Percentiles rank a stretch among this genome's conserved stretches.
phyloP scores from a whole-genome alignment of 2,797 vertebrate genomes.

The Acanthopagrus latus region DNA sequence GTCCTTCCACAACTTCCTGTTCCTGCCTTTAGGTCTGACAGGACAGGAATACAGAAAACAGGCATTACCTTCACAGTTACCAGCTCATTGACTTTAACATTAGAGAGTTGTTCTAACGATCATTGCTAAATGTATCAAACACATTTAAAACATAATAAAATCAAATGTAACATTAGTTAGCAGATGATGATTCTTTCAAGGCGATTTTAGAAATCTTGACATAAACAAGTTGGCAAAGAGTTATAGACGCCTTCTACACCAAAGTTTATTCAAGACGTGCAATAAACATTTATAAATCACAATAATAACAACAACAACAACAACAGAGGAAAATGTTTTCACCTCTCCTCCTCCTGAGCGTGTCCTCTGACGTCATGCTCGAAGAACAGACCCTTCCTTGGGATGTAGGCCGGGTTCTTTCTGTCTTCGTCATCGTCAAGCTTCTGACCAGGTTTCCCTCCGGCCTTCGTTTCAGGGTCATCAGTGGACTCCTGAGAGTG shows the following conservation, averaged over 20 bases:
- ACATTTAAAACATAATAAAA: no score
- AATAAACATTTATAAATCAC: background rate
- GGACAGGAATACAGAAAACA: background rate
- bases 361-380: slow-evolving; percentile 97
- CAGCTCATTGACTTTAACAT: no score
- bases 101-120: no score
- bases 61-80: no score
- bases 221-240: no score
- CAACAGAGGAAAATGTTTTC: no score
- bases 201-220: no score
- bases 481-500: slow-evolving; percentile 93
- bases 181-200: no score
- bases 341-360: slow-evolving; percentile 92
- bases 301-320: no score
- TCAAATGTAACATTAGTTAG: no score
- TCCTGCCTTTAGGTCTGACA: slow-evolving; percentile 93
- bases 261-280: background rate
- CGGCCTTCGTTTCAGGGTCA: slow-evolving; percentile 91
- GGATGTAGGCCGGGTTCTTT: slow-evolving; percentile 98
- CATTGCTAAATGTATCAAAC: no score
- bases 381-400: slow-evolving; percentile 96
- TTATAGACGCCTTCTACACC: no score
- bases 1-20: slow-evolving; percentile 97
- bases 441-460: slow-evolving; percentile 90
- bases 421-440: slow-evolving; percentile 96